phyloP scores from a whole-genome alignment of 2,888 invertebrate species.

The Keiferia lycopersicella region DNA sequence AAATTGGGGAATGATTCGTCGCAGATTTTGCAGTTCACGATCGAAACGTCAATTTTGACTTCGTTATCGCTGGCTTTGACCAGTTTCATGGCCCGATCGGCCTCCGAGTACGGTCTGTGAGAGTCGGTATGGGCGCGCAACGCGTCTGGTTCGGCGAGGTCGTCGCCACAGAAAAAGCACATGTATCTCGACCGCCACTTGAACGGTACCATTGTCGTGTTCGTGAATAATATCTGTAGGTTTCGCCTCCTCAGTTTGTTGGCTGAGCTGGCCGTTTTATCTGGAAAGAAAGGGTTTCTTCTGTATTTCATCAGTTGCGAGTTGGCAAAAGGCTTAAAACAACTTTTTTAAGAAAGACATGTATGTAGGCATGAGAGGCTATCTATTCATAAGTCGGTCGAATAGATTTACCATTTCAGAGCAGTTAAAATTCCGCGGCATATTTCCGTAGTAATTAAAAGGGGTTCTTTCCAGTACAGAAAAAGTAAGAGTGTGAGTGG shows the following conservation, averaged over 20 bases:
- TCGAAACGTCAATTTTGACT: constrained; percentile 67
- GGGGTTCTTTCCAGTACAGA: too few species aligned
- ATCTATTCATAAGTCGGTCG: too few species aligned
- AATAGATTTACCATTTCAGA: too few species aligned
- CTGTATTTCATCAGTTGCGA: constrained; percentile 31
- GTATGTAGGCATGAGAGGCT: too few species aligned
- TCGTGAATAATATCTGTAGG: constrained; percentile 66
- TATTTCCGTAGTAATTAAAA: too few species aligned
- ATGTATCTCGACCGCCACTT: constrained; percentile 68
- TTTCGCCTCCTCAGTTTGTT: constrained; percentile 52
- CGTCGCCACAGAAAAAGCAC: constrained; percentile 67
- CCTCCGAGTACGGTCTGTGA: constrained; percentile 54
- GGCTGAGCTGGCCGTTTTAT: constrained; percentile 48
- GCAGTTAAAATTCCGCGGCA: too few species aligned
- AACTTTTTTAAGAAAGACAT: background rate
- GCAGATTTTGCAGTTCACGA: constrained; percentile 58
- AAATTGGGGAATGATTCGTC: constrained; percentile 41
- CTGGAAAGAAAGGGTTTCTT: constrained; percentile 68
- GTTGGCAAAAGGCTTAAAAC: background rate
- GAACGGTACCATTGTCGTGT: constrained; percentile 67
- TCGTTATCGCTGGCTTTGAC: constrained; percentile 58
- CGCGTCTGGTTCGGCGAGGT: constrained; percentile 44
- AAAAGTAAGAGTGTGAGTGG: too few species aligned
- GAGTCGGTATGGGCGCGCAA: constrained; percentile 56
- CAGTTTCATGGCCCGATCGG: constrained; percentile 53